Conservation (phyloP, 1,140 invertebrate species). For the Episyrphus balteatus region DNA sequence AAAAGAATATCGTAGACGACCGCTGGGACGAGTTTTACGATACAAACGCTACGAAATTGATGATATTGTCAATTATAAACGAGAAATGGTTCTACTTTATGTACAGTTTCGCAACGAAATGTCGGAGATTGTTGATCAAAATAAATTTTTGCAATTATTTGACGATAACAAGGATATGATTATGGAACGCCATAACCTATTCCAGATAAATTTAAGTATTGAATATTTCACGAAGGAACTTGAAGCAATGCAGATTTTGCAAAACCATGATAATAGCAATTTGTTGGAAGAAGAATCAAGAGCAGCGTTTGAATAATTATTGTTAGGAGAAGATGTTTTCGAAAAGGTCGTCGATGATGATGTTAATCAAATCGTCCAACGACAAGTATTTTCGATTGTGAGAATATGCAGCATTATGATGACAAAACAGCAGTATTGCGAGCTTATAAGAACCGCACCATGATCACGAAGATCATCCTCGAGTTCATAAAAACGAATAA, state of each 20-base stretch:
- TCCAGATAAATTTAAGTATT: slow-evolving; percentile 21
- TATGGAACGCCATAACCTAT: slow-evolving; percentile 20
- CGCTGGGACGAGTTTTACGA: slow-evolving; percentile 22
- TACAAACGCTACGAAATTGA: slow-evolving; percentile 25
- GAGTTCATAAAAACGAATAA: too few relatives aligned
- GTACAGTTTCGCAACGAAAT: slow-evolving; percentile 26
- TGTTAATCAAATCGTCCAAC: too few relatives aligned
- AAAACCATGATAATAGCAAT: slow-evolving; percentile 16
- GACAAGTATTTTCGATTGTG: slow-evolving; percentile 11
- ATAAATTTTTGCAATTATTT: slow-evolving; percentile 28
- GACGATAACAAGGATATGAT: slow-evolving; percentile 25
- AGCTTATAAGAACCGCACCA: too few relatives aligned
- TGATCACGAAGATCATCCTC: too few relatives aligned
- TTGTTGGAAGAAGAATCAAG: slow-evolving; percentile 12
- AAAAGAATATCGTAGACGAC: slow-evolving; percentile 21
- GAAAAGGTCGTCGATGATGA: slow-evolving; percentile 18
- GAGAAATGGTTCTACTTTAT: slow-evolving; percentile 28
- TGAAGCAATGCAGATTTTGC: slow-evolving; percentile 22
- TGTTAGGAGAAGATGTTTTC: slow-evolving; percentile 16
- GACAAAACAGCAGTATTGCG: slow-evolving; percentile 13
- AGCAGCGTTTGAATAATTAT: slow-evolving; percentile 12
- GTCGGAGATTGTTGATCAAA: slow-evolving; percentile 24
- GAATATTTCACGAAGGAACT: slow-evolving; percentile 24
- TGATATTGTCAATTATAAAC: slow-evolving; percentile 29
- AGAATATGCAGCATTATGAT: slow-evolving; percentile 9